Percentiles rank a stretch among this genome's conserved stretches.
These are phyloP conservation scores for Nothura maculosa DNA, from an alignment of 2,797 vertebrate species.

Conservation along the genomic window DNA sequence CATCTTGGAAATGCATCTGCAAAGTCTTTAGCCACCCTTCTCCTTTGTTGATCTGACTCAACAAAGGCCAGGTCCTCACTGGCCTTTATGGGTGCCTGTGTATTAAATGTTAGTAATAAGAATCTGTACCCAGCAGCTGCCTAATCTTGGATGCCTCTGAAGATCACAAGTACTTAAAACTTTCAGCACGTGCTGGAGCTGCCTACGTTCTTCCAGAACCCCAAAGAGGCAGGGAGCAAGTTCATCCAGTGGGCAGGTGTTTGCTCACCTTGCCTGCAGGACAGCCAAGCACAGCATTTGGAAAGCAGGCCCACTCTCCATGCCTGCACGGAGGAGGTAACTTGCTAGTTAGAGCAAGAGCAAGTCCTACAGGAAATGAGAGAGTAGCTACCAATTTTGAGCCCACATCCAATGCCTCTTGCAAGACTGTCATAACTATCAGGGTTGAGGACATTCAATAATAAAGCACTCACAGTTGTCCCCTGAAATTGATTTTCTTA, in stretches of 20 bases:
- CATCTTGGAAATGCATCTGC: not conserved
- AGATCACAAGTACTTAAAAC: not conserved
- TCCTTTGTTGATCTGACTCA: not conserved
- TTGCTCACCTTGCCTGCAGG: not conserved
- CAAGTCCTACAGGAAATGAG: slow-evolving; percentile 4
- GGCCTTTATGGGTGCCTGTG: not conserved
- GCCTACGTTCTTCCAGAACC: not conserved
- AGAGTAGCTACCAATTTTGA: not conserved
- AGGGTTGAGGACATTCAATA: not conserved
- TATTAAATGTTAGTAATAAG: not conserved
- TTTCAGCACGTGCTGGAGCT: not conserved
- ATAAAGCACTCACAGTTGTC: not conserved
- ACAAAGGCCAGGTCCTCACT: no score
- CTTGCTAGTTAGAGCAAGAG: not conserved
- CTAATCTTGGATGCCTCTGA: not conserved
- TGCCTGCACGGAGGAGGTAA: not conserved
- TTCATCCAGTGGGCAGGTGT: not conserved
- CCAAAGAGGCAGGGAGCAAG: not conserved
- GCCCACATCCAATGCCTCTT: not conserved
- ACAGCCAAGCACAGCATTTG: not conserved
- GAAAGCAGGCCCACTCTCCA: not conserved
- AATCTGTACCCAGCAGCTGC: not conserved
- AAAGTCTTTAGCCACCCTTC: not conserved
- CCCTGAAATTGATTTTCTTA: slow-evolving; percentile 10
- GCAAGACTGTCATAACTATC: not conserved